Evolutionary conservation across 2,888 invertebrate genomes (phyloP).

Genomic region (Phragmatobia fuliginosa): DNA sequence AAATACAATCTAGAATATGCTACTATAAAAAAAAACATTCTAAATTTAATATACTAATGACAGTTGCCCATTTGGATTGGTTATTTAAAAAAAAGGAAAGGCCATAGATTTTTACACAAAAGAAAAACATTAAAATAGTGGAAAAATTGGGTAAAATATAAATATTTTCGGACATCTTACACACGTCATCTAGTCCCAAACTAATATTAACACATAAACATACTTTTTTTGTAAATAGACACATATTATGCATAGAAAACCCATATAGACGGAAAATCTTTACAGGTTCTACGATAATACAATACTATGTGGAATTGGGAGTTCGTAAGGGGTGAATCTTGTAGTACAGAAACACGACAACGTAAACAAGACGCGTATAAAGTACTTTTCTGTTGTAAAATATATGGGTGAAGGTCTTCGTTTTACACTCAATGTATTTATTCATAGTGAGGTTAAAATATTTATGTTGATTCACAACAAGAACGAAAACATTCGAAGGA

Average conservation of each 20-base stretch:
- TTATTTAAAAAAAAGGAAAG: neutral
- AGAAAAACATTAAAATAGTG: too few species aligned
- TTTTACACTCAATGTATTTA: neutral
- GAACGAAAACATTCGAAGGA: constrained; percentile 36
- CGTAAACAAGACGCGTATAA: neutral
- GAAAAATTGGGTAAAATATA: too few species aligned
- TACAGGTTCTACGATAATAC: too few species aligned
- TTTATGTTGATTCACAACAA: constrained; percentile 18
- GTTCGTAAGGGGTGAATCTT: neutral
- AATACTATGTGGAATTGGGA: neutral
- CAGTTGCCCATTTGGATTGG: neutral
- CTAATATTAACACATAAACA: too few species aligned
- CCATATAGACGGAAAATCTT: too few species aligned
- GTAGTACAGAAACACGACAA: neutral
- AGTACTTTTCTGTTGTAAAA: neutral
- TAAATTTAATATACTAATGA: neutral
- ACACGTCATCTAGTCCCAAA: too few species aligned
- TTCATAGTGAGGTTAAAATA: constrained; percentile 3
- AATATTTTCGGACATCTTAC: too few species aligned
- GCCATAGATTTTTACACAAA: neutral
- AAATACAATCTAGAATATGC: too few species aligned
- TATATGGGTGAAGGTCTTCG: neutral
- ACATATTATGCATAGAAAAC: too few species aligned
- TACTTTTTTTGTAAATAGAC: too few species aligned
- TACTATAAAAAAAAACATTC: too few species aligned